Evolutionary conservation across 2,113 vertebrate species (phyloP).

Genomic region (Australoheros scitulus): DNA sequence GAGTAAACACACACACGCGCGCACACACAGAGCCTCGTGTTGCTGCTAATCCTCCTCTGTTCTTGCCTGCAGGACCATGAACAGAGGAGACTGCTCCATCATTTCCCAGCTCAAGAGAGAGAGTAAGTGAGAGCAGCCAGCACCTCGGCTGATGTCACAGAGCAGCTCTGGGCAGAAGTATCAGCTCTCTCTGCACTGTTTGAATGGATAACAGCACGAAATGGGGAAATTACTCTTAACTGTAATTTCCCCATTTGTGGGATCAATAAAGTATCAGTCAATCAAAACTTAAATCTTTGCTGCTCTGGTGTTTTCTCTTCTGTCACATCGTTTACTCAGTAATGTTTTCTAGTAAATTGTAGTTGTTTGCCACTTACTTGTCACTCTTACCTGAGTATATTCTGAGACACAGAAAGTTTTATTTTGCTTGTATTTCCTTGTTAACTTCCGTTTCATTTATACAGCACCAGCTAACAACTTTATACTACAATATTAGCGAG

Average conservation of each 20-base stretch:
- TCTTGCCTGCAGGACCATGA: slow-evolving; percentile 88
- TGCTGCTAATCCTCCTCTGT: not conserved
- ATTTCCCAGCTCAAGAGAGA: slow-evolving; percentile 88
- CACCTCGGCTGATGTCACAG: not conserved
- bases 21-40: too few relatives aligned
- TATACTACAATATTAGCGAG: not conserved
- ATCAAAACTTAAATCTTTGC: too few relatives aligned
- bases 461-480: not conserved
- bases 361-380: not conserved
- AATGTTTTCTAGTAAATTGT: not conserved
- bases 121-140: slow-evolving; percentile 80
- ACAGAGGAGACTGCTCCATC: slow-evolving; percentile 93
- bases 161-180: not conserved
- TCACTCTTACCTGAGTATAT: fast-evolving
- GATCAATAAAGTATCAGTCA: too few relatives aligned
- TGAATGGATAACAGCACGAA: not conserved
- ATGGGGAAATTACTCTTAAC: too few relatives aligned
- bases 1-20: slow-evolving; percentile 26
- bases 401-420: too few relatives aligned
- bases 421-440: not conserved
- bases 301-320: not conserved
- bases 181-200: not conserved
- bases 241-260: too few relatives aligned
- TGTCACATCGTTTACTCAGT: not conserved
- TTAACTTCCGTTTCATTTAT: fast-evolving